Conservation (phyloP, 2,113 vertebrate species). For the Rallus limicola region DNA sequence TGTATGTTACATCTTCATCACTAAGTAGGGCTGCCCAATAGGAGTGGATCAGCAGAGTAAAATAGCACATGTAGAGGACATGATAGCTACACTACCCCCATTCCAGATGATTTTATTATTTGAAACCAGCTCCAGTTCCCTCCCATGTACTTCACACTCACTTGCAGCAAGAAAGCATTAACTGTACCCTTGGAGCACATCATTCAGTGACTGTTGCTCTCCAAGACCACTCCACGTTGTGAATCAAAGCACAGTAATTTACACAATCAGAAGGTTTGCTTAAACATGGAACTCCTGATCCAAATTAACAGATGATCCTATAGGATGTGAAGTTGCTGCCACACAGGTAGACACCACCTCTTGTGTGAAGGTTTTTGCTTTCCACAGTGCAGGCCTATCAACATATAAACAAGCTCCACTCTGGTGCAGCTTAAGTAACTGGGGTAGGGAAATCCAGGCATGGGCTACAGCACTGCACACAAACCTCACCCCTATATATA, state of each 20-base stretch:
- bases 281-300: neutral
- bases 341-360: neutral
- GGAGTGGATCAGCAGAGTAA: neutral
- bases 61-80: neutral
- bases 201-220: neutral
- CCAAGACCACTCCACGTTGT: neutral
- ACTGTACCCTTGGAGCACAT: neutral
- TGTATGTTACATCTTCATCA: neutral
- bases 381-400: neutral
- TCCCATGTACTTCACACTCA: accelerated
- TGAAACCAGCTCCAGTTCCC: neutral
- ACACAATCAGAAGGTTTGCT: neutral
- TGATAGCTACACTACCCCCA: neutral
- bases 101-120: neutral
- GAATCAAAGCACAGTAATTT: neutral
- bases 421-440: neutral
- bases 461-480: neutral
- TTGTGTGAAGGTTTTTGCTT: neutral
- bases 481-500: neutral
- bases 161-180: neutral
- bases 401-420: neutral
- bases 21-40: neutral
- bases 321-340: neutral
- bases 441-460: neutral
- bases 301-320: neutral